Base-by-base conservation (phyloP, 2,797 vertebrate genomes). In the Tapirus indicus region DNA sequence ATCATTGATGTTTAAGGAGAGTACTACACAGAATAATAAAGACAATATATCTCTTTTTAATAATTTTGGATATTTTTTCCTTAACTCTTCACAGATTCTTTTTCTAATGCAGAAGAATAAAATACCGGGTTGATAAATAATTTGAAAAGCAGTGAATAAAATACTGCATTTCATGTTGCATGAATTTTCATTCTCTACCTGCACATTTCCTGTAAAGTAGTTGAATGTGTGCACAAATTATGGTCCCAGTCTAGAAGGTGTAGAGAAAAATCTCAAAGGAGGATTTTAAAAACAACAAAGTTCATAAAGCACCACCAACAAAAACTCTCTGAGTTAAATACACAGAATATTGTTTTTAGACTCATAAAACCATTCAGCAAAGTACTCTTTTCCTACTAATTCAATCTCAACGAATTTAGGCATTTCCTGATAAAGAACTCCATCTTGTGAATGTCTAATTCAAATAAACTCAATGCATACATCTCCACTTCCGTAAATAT, bases 131-230 rank as follows among this genome's bases (percentile, higher is more conserved):
- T 87, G 64, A 25, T 71, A 64, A 90, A 18, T 56, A 95, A 77
- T 54, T 71, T 52, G 88, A 95, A 94, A 92, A n/a, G 41, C 29
- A 90, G 49, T 82, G 21, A 95, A 69, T 64, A 90, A 84, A 95
- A 89, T 23, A 94, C 87, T 23, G 23, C 16, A 47, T 32, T 75
- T 47, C 0, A 11, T 29, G 32, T 64, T 58, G 9, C 17, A 72
- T 41, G 27, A 25, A 78, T 49, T 87, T 80, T 71, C 62, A 54
- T 56, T 85, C 32, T 32, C 21, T 83, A 93, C 49, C n/a, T 86
- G 86, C 38, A 79, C 7, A 79, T 84, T 91, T 91, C 72, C 69
- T 87, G 25, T 38, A 84, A 89, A 89, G 54, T 54, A 41, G n/a
- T 3, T 47, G 35, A 72, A 92, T 21, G 5, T 69, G 20, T 92